These are phyloP conservation scores for Hylomyscus alleni DNA, from an alignment of 2,797 vertebrate species.

Conservation along the genomic window DNA sequence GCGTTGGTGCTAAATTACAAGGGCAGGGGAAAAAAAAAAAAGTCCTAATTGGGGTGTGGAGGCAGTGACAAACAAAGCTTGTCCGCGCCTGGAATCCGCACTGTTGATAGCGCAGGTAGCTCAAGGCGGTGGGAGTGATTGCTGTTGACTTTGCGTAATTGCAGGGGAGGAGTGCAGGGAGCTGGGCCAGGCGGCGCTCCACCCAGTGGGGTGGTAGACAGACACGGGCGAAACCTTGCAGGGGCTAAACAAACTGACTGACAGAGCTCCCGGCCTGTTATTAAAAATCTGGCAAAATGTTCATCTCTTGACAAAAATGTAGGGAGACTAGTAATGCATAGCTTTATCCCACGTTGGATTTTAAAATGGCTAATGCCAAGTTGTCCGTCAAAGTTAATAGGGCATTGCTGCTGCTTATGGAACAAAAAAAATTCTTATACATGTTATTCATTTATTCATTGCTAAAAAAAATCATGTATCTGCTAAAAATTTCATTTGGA, in stretches of 20 bases:
- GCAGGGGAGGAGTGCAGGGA: constrained; percentile 95
- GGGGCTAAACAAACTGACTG: constrained; percentile 88
- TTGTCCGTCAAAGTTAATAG: constrained; percentile 92
- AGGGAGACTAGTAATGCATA: constrained; percentile 89
- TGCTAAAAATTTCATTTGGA: constrained; percentile 89
- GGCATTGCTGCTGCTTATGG: constrained; percentile 88
- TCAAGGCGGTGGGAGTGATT: constrained; percentile 89
- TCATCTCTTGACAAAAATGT: constrained; percentile 89
- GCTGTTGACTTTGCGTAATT: constrained; percentile 99
- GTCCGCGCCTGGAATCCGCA: constrained; percentile 83
- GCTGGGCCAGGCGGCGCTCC: constrained; percentile 87
- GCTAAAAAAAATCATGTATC: constrained; percentile 87
- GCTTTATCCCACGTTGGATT: constrained; percentile 90
- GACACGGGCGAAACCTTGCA: constrained; percentile 86
- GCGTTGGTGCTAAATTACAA: constrained; percentile 87
- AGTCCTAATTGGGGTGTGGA: constrained; percentile 88
- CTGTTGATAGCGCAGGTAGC: constrained; percentile 92
- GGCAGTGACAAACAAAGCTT: constrained; percentile 86
- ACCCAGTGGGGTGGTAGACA: constrained; percentile 88
- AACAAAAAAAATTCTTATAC: constrained; percentile 65
- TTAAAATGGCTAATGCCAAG: constrained; percentile 90
- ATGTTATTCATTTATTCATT: constrained; percentile 90
- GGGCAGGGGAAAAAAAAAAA: constrained; percentile 79
- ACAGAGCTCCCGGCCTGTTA: constrained; percentile 87
- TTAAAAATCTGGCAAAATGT: constrained; percentile 88